phyloP scores from a whole-genome alignment of 2,888 invertebrate genomes.

The Gryllus longicercus region DNA sequence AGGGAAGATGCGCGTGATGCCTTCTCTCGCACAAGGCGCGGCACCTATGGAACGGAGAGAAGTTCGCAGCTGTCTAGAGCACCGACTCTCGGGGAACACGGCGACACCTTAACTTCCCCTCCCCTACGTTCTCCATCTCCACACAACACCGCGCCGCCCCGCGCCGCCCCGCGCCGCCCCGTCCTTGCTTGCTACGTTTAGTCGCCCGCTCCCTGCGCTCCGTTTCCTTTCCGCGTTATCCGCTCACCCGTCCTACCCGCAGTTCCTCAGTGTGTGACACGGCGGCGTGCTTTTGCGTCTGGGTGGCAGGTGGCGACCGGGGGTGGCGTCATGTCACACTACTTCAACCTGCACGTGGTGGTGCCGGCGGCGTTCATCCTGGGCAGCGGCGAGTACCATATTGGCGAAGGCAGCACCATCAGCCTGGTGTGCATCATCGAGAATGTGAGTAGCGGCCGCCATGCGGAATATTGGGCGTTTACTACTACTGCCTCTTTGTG shows the following conservation, averaged over 20 bases:
- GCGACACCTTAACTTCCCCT: background rate
- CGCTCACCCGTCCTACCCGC: background rate
- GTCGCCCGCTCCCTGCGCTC: background rate
- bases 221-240: background rate
- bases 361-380: conserved; percentile 48
- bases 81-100: background rate
- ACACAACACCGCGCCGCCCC: too few relatives aligned
- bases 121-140: background rate
- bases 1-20: too few relatives aligned
- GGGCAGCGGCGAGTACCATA: conserved; percentile 48
- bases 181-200: background rate
- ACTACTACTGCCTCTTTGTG: too few relatives aligned
- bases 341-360: conserved; percentile 47
- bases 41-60: too few relatives aligned
- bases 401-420: conserved; percentile 48
- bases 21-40: too few relatives aligned
- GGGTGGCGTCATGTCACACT: conserved; percentile 47
- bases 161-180: background rate
- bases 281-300: background rate
- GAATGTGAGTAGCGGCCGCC: conserved; percentile 43
- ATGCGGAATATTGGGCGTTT: too few relatives aligned
- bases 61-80: background rate
- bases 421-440: conserved; percentile 48
- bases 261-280: background rate
- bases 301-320: conserved; percentile 46